These are phyloP conservation scores for Hepsetus odoe DNA, from an alignment of 2,113 vertebrate genomes.

Conservation along the genomic window DNA sequence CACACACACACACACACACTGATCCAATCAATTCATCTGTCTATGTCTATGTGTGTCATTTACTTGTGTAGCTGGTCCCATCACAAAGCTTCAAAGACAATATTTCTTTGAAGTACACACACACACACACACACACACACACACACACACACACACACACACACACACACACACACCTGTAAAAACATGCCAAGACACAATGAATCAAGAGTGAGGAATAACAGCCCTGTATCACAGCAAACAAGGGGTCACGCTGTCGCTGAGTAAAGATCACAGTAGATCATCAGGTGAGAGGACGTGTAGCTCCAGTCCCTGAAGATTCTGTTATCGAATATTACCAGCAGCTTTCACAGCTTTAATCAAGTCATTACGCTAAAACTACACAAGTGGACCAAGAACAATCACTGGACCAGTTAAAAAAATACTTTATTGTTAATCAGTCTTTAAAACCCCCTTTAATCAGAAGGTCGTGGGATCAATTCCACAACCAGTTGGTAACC, in stretches of 20 bases:
- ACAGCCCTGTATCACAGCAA: not conserved
- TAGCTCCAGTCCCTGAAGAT: no score
- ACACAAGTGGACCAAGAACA: no score
- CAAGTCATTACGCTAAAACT: no score
- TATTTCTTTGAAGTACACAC: conserved; percentile 12
- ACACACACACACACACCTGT: conserved; percentile 25
- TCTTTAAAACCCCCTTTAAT: no score
- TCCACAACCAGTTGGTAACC: no score
- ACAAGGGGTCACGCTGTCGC: not conserved
- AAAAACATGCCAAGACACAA: not conserved
- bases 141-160: conserved; percentile 9
- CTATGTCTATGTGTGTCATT: not conserved
- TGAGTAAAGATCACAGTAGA: not conserved
- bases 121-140: conserved; percentile 2
- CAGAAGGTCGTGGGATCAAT: no score
- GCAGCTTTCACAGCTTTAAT: no score
- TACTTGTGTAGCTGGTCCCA: not conserved
- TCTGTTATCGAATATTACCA: no score
- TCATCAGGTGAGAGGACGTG: no score
- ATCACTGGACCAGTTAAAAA: no score
- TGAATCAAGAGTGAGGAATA: conserved; percentile 6
- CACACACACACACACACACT: not conserved
- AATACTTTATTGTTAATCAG: no score
- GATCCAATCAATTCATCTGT: not conserved
- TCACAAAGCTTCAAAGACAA: conserved; percentile 15